These are phyloP conservation scores for Phyllotreta cruciferae DNA, from an alignment of 2,888 invertebrate species.

Conservation along the genomic window DNA sequence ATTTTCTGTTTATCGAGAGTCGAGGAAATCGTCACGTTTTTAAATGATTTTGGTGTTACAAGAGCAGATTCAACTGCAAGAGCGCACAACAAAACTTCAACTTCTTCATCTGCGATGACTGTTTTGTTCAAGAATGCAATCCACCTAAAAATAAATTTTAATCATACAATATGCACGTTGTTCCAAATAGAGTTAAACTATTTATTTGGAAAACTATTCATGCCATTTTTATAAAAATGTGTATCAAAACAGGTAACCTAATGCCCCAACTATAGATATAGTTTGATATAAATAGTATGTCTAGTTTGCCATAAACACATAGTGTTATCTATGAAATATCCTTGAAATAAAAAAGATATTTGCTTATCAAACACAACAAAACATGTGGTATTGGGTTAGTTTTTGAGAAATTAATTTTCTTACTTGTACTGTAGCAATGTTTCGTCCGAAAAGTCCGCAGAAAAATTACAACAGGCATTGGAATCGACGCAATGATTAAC, in stretches of 20 bases:
- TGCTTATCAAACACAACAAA: not conserved
- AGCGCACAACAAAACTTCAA: constrained; percentile 26
- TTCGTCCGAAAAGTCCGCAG: constrained; percentile 18
- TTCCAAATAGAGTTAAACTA: not conserved
- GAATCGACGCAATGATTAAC: constrained; percentile 11
- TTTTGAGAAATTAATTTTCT: not conserved
- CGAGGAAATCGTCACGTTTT: constrained; percentile 22
- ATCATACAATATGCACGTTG: too few relatives aligned
- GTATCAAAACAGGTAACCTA: too few relatives aligned
- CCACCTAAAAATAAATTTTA: constrained; percentile 19
- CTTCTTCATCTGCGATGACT: constrained; percentile 19
- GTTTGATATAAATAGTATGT: too few relatives aligned
- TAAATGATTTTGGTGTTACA: constrained; percentile 10
- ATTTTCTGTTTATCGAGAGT: constrained; percentile 2
- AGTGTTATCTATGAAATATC: too few relatives aligned
- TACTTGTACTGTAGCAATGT: constrained; percentile 26
- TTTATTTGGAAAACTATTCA: not conserved
- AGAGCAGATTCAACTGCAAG: constrained; percentile 8
- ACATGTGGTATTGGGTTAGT: too few relatives aligned
- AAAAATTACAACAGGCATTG: constrained; percentile 22
- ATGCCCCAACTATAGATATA: too few relatives aligned
- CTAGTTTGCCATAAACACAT: too few relatives aligned
- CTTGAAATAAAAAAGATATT: not conserved
- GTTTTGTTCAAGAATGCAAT: constrained; percentile 23
- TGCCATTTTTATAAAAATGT: not conserved